phyloP scores from a whole-genome alignment of 1,140 invertebrate genomes.

The Camponotus floridanus region DNA sequence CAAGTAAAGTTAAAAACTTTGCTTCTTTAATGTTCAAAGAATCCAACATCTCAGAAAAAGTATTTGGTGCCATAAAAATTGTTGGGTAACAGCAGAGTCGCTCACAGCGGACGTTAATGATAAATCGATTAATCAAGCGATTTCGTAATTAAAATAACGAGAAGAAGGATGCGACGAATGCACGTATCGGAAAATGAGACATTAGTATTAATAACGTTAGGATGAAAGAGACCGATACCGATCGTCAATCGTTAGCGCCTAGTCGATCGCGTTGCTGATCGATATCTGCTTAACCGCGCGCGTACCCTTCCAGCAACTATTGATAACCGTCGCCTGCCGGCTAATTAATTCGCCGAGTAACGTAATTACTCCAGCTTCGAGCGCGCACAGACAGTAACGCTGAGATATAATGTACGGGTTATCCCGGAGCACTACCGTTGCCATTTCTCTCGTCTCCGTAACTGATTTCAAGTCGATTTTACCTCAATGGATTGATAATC shows the following conservation, averaged over 20 bases:
- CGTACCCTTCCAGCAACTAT: conserved; percentile 73
- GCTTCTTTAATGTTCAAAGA: not conserved
- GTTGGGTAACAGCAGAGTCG: not conserved
- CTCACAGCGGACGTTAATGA: not conserved
- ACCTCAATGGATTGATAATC: not conserved
- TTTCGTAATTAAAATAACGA: not conserved
- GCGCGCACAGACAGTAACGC: conserved; percentile 34
- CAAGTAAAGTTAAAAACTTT: no score
- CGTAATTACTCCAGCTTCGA: conserved; percentile 78
- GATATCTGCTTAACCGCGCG: conserved; percentile 67
- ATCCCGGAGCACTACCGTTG: not conserved
- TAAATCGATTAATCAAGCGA: conserved; percentile 20
- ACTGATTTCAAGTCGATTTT: conserved; percentile 2
- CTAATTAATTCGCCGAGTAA: conserved; percentile 82
- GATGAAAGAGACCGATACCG: conserved; percentile 14
- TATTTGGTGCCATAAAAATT: conserved; percentile 1
- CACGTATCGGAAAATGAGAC: not conserved
- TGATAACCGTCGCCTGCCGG: conserved; percentile 79
- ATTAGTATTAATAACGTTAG: not conserved
- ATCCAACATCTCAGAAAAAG: not conserved
- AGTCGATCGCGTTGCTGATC: conserved; percentile 68
- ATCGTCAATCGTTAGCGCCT: conserved; percentile 49
- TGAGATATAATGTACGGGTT: conserved; percentile 52
- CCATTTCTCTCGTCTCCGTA: not conserved
- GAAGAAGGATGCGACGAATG: not conserved